Evolutionary conservation across 2,888 invertebrate species (phyloP), one percentile per base, ranked within the genome.

Genomic region (Loripinus fragilis): DNA sequence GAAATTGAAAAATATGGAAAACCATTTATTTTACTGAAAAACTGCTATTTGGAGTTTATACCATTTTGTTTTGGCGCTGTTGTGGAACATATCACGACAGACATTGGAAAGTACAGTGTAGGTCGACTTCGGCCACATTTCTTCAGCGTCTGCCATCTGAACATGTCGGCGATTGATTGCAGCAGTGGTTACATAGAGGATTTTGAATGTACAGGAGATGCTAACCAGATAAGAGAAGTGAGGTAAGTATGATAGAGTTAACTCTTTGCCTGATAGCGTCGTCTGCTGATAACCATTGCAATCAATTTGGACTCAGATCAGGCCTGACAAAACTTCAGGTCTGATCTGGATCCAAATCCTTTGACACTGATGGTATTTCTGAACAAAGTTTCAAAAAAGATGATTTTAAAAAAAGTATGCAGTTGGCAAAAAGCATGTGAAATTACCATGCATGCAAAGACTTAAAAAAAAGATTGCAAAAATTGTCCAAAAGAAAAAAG

Each of bases 41-140:
- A 81, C 25, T 64, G 78, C 12, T 87, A 87, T 70, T 52, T 79
- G 33, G 78, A 81, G 3, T 60, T 87, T 2, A 70, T 81, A 23
- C 78, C 88, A 28, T 98, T 98, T 93, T 96, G 96, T 25, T 98
- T 98, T 94, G 98, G 98, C 0, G 96, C 96, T 64, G 96, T 96
- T 52, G 95, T 96, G 86, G 96, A 96, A 86, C 97, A 97, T 93
- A 94, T 98, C 60, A 95, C 97, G 83, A 98, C 98, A 5, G 98
- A 99, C 93, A 95, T 98, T 83, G 97, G 97, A 85, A 99, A 99
- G 94, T 98, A 98, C 93, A 96, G 97, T 15, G 96, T 99, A 84
- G 99, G 99, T 50, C 95, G 98, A 74, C 94, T 99, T 86, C 95
- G 99, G 87, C 99, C 99, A 41, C 98, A 99, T 94, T 99, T 99